These are phyloP conservation scores for Neodontobutis hainanensis DNA, from an alignment of 2,113 vertebrate species.

Conservation along the genomic window DNA sequence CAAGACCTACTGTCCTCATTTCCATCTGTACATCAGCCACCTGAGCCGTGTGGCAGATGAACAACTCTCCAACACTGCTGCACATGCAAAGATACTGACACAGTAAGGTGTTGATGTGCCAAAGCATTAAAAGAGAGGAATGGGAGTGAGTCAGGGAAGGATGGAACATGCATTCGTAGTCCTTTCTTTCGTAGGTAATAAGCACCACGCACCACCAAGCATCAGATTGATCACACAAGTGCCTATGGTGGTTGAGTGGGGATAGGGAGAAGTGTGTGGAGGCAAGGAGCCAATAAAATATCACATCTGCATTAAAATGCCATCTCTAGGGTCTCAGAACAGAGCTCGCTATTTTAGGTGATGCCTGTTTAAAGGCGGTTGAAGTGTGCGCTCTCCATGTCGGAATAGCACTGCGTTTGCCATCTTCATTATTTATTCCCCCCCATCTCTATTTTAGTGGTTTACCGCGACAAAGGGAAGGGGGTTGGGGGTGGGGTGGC, in stretches of 20 bases:
- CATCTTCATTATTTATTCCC: constrained; percentile 85
- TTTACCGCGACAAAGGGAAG: constrained; percentile 66
- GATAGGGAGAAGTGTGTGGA: not conserved
- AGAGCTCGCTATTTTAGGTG: constrained; percentile 75
- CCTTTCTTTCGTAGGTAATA: constrained; percentile 43
- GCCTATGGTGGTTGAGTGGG: constrained; percentile 19
- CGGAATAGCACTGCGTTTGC: constrained; percentile 72
- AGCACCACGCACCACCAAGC: constrained; percentile 54
- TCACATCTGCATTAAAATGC: constrained; percentile 77
- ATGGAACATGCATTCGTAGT: constrained; percentile 28
- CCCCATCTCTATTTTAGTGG: constrained; percentile 78
- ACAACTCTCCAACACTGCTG: constrained; percentile 24
- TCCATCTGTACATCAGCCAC: constrained; percentile 33
- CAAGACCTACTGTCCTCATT: constrained; percentile 6
- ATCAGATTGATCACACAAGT: constrained; percentile 57
- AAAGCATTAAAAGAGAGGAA: constrained; percentile 35
- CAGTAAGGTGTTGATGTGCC: constrained; percentile 35
- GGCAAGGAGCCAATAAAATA: constrained; percentile 66
- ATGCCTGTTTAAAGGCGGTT: constrained; percentile 79
- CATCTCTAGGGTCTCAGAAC: constrained; percentile 63
- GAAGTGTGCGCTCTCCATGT: constrained; percentile 77
- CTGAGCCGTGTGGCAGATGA: constrained; percentile 29
- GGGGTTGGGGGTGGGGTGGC: constrained; percentile 58
- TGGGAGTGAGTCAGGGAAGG: constrained; percentile 39
- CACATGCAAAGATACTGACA: constrained; percentile 27